These are phyloP conservation scores for Enteromius anoplus DNA, from an alignment of 2,797 vertebrate genomes.

Conservation along the genomic window DNA sequence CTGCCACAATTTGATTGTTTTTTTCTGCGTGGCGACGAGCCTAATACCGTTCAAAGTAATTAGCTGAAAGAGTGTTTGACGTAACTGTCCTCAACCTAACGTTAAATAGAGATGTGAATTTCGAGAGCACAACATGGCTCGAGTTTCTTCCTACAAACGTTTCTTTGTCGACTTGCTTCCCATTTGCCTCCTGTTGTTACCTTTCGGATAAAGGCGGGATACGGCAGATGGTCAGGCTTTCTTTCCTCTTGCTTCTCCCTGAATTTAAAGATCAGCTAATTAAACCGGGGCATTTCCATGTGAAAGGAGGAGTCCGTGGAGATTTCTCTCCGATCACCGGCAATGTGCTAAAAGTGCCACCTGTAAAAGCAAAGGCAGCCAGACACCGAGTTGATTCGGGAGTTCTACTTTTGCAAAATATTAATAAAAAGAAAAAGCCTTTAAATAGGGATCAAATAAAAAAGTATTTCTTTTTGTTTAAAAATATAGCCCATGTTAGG, in stretches of 20 bases:
- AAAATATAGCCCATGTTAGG: background rate
- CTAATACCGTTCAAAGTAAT: background rate
- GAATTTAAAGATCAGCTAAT: slow-evolving; percentile 79
- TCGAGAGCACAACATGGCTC: background rate
- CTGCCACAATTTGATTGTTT: slow-evolving; percentile 18
- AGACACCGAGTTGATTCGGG: slow-evolving; percentile 21
- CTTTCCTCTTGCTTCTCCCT: slow-evolving; percentile 67
- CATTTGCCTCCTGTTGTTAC: slow-evolving; percentile 38
- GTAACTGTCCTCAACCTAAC: background rate
- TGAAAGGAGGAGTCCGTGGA: slow-evolving; percentile 71
- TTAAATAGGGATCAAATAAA: background rate
- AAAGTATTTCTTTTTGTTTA: background rate
- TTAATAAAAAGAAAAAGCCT: background rate
- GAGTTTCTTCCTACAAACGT: background rate
- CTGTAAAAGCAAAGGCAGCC: slow-evolving; percentile 70
- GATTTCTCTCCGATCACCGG: slow-evolving; percentile 42
- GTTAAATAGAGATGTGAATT: background rate
- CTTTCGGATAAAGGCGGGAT: slow-evolving; percentile 30
- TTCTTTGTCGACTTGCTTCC: background rate
- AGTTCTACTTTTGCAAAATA: background rate
- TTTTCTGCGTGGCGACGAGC: slow-evolving; percentile 10
- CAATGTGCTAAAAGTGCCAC: slow-evolving; percentile 46
- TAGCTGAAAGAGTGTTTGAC: slow-evolving; percentile 30
- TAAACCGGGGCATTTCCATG: slow-evolving; percentile 75
- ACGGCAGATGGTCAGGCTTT: slow-evolving; percentile 79